Evolutionary conservation across 30 jellyfish, hydroid and myxozoan species (phyloP).

Genomic region (Hydractinia echinata): DNA sequence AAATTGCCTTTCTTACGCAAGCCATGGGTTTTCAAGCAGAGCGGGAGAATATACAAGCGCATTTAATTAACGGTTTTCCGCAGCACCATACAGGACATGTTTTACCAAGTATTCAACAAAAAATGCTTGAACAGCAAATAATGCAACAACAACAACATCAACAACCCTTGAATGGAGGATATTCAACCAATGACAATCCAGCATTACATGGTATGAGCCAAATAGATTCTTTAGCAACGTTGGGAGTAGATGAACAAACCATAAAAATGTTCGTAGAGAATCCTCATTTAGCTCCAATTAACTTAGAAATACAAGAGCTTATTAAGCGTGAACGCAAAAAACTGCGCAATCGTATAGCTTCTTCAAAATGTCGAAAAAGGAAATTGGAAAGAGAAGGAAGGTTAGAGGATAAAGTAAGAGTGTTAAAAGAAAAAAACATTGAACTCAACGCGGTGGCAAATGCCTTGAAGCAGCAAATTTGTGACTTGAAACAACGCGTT

Average conservation of each 20-base stretch:
- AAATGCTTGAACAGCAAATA: slow-evolving; percentile 35
- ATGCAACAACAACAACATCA: slow-evolving; percentile 33
- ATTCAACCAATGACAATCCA: slow-evolving; percentile 63
- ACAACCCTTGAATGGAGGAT: slow-evolving; percentile 40
- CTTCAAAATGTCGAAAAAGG: slow-evolving; percentile 94
- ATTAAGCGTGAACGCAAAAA: slow-evolving; percentile 95
- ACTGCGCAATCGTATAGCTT: slow-evolving; percentile 90
- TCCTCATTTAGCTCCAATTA: slow-evolving; percentile 90
- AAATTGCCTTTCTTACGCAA: slow-evolving; percentile 77
- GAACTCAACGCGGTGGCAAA: slow-evolving; percentile 96
- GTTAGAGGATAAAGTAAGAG: slow-evolving; percentile 86
- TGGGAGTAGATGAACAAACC: slow-evolving; percentile 75
- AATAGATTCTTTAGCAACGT: slow-evolving; percentile 17
- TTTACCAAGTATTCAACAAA: slow-evolving; percentile 27
- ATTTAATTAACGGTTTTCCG: not conserved
- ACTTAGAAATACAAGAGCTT: slow-evolving; percentile 90
- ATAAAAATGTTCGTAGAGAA: slow-evolving; percentile 67
- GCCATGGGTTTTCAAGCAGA: slow-evolving; percentile 88
- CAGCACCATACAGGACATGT: slow-evolving; percentile 17
- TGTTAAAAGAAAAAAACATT: slow-evolving; percentile 86
- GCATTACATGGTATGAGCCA: slow-evolving; percentile 53
- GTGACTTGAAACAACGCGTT: slow-evolving; percentile 95
- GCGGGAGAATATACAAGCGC: slow-evolving; percentile 48
- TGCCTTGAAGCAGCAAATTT: slow-evolving; percentile 96
- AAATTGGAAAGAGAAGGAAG: slow-evolving; percentile 95